Evolutionary conservation across 2,113 vertebrate genomes (phyloP).

Genomic region (Crypturellus undulatus): DNA sequence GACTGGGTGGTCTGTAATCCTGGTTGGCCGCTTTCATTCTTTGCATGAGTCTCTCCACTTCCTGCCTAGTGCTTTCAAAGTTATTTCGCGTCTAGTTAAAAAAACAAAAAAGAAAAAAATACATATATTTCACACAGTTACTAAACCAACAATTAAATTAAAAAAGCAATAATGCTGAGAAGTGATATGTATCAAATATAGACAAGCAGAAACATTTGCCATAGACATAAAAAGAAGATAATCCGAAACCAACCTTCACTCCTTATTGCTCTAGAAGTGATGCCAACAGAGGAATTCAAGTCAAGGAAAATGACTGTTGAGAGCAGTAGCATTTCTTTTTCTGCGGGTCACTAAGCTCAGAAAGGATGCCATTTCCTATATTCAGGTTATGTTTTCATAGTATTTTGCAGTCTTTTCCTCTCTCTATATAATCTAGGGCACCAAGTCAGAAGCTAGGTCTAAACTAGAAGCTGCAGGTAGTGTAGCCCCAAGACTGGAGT

Average conservation of each 20-base stretch:
- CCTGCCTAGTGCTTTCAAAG: constrained; percentile 97
- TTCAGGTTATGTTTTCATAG: not conserved
- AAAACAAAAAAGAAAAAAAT: not conserved
- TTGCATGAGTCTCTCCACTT: constrained; percentile 96
- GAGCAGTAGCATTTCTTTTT: not conserved
- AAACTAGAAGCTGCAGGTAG: not conserved
- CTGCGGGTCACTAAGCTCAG: not conserved
- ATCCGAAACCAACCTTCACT: not conserved
- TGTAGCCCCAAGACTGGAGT: not conserved
- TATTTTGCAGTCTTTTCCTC: not conserved
- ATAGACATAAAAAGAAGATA: not conserved
- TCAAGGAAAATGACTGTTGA: not conserved
- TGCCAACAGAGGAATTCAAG: not conserved
- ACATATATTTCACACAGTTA: not conserved
- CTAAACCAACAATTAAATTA: not conserved
- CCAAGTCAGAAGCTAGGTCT: not conserved
- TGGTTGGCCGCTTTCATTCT: constrained; percentile 94
- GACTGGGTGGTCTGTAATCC: constrained; percentile 92
- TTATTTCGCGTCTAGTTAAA: constrained; percentile 92
- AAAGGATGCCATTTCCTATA: not conserved
- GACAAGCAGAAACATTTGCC: not conserved
- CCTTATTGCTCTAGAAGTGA: not conserved
- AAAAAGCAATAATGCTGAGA: not conserved
- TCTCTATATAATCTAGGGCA: not conserved
- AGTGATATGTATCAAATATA: not conserved